Conservation (phyloP, 2,888 invertebrate species). For the Apeira syringaria region DNA sequence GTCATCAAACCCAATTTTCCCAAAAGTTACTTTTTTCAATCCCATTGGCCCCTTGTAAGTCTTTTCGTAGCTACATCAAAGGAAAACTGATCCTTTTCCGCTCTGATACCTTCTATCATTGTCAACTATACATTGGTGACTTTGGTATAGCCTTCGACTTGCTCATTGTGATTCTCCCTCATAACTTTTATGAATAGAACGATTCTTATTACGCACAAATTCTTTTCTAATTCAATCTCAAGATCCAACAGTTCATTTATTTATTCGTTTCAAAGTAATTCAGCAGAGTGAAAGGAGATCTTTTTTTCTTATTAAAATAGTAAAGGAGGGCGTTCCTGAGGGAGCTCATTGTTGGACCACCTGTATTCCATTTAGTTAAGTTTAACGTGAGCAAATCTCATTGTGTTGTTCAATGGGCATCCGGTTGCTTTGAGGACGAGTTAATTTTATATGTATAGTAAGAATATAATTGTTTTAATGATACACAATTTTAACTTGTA, state of each 20-base stretch:
- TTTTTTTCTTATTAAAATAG: slow-evolving; percentile 80
- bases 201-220: slow-evolving; percentile 74
- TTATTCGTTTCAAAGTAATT: slow-evolving; percentile 78
- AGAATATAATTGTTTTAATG: slow-evolving; percentile 21
- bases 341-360: slow-evolving; percentile 68
- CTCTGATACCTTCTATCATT: slow-evolving; percentile 70
- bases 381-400: slow-evolving; percentile 72
- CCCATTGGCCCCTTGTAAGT: slow-evolving; percentile 43
- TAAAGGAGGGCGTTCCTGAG: slow-evolving; percentile 54
- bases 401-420: slow-evolving; percentile 71
- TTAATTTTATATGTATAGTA: slow-evolving; percentile 64
- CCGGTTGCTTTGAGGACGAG: slow-evolving; percentile 63
- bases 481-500: not conserved
- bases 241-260: slow-evolving; percentile 72
- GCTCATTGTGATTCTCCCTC: slow-evolving; percentile 65
- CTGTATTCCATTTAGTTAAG: slow-evolving; percentile 67
- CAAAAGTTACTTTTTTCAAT: slow-evolving; percentile 40
- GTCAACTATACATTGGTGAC: slow-evolving; percentile 57
- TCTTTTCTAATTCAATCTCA: slow-evolving; percentile 77
- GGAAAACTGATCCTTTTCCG: slow-evolving; percentile 75
- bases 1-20: slow-evolving; percentile 40
- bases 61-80: slow-evolving; percentile 75
- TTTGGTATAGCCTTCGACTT: slow-evolving; percentile 55
- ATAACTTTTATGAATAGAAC: slow-evolving; percentile 71
- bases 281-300: slow-evolving; percentile 50